These are phyloP conservation scores for Girardia tigrina DNA, from an alignment of 2,888 invertebrate genomes.

Conservation along the genomic window DNA sequence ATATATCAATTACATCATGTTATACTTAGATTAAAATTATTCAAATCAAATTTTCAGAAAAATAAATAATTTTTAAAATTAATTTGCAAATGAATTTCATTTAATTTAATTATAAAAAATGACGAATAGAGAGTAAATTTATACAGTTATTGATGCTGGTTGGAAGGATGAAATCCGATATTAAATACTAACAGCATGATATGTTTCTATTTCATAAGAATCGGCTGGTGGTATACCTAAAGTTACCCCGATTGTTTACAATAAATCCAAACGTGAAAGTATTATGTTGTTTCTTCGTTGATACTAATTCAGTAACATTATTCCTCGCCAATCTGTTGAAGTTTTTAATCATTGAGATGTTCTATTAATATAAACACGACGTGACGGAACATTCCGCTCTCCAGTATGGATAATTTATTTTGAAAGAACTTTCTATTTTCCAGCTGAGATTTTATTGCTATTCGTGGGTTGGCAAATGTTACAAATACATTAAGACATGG, in stretches of 20 bases:
- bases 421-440: neutral
- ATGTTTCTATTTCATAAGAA: slow-evolving; percentile 4
- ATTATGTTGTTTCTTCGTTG: neutral
- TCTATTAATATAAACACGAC: slow-evolving; percentile 7
- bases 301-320: slow-evolving; percentile 12
- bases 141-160: neutral
- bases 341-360: neutral
- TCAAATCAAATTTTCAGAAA: no score
- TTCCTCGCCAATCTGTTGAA: slow-evolving; percentile 7
- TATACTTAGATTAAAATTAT: no score
- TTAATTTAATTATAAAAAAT: no score
- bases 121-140: no score
- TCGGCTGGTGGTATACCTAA: neutral
- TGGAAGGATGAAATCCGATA: slow-evolving; percentile 7
- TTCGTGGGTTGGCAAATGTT: neutral
- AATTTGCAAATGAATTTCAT: no score
- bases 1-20: no score
- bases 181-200: slow-evolving; percentile 9
- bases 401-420: slow-evolving; percentile 12
- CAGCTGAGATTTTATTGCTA: neutral
- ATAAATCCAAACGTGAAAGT: slow-evolving; percentile 13
- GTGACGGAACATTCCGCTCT: neutral
- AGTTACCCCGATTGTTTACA: neutral
- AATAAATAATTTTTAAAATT: no score
- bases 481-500: neutral